Base-by-base conservation (phyloP, 2,113 vertebrate species). In the Boulengeromyrus knoepffleri region DNA sequence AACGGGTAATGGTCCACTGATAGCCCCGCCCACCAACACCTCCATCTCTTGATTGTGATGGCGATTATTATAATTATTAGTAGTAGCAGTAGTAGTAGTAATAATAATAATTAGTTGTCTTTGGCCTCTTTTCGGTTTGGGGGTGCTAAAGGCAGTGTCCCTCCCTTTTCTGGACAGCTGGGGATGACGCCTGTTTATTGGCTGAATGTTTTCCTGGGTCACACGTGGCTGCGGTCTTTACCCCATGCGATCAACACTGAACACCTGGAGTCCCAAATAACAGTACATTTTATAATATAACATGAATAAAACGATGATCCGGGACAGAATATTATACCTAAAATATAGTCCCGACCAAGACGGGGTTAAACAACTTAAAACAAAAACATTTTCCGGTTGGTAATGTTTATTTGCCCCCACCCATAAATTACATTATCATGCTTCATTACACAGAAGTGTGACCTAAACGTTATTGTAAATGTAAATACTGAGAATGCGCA, bases 191-290 rank as follows among this genome's bases (percentile, higher is more conserved):
- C 42, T 53, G 49, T 52, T 87, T 87, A 87, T 87, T 53, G 49
- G 85, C 85, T 17, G 47, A 36, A 87, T 87, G 85, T 87, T 87
- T 87, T 87, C 46, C 49, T 36, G 46, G 85, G 85, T 87, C 85
- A 87, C 85, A 87, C 85, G 85, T 87, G 85, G 85, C 49, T 53
- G 85, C 49, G n/a, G 85, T 87, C 85, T 27, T 9, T 53, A 27
- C 47, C 85, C 85, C 85, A 53, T 47, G 45, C 46, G 49, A 87
- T 50, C n/a, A 52, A 87, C 85, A 47, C 24, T 53, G 24, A 31
- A 36, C 42, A 87, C 47, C 45, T 13, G 6, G 27, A 52, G 24
- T 52, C 21, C 27, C 10, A 52, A 36, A 46, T 85, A 42, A n/a
- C 83, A 85, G 45, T 13, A n/a, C 15, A 85, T 85, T 3, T 45